Evolutionary conservation across 1,140 invertebrate species (phyloP), one percentile per base, ranked within the genome.

Genomic region (Phortica variegata): DNA sequence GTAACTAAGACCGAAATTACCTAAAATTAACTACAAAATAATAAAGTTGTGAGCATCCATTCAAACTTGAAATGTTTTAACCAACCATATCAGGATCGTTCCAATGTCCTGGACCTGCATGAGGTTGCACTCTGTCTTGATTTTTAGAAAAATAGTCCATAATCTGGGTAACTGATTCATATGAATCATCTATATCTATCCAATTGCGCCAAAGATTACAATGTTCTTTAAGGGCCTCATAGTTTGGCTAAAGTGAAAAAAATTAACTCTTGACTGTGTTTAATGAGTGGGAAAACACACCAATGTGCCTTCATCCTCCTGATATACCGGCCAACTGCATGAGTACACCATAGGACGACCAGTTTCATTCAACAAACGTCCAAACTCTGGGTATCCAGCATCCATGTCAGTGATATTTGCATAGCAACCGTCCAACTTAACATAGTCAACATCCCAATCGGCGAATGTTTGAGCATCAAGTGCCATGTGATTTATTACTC

Each of bases 61-160:
- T n/a, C n/a, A n/a, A n/a, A n/a, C n/a, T 36, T 36, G 21, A 40
- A 9, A 19, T 78, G 92, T 87, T n/a, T n/a, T n/a, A n/a, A n/a
- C n/a, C n/a, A n/a, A n/a, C n/a, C 91, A 93, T 92, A 73, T 95
- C 92, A 1, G 92, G 92, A 77, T 95, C 93, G 75, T 94, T 93
- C 89, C 90, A 95, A 53, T 88, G 85, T 4, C 93, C 91, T 0
- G 91, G 91, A 10, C 89, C 91, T 33, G 88, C 85, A 65, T 84
- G 82, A 31, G 82, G 76, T 8, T 83, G 83, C 44, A 93, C 79
- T 46, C 82, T 78, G 26, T 85, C 85, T 70, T 90, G 87, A 66
- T 92, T 85, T 16, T 85, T 79, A 4, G 82, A 87, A 72, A 90
- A 95, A 78, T 85, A 92, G 52, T 89, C 79, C 55, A 91, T 84